phyloP scores from a whole-genome alignment of 1,140 invertebrate species.

The Archegozetes longisetosus region DNA sequence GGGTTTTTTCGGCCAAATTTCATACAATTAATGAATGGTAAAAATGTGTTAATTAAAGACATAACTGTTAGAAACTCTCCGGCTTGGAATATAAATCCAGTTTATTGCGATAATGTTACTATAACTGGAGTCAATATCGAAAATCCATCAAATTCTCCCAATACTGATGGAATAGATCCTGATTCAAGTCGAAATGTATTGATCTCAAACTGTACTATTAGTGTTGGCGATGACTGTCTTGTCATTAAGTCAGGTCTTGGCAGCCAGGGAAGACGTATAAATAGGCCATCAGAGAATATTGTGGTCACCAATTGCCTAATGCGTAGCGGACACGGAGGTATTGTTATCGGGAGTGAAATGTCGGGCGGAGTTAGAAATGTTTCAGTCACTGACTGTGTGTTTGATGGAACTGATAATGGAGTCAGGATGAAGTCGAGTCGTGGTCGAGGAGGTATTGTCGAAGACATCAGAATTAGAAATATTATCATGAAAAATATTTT shows the following conservation, averaged over 20 bases:
- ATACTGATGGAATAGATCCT: constrained; percentile 1
- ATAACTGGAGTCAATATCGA: neutral
- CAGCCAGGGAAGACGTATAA: no score
- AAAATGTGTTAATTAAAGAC: neutral
- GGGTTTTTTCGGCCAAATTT: neutral
- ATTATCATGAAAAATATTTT: no score
- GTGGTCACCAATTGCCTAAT: no score
- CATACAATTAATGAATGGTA: neutral
- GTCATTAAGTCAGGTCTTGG: neutral
- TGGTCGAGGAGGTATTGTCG: no score
- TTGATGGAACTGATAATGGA: no score
- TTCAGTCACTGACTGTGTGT: no score
- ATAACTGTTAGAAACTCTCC: neutral
- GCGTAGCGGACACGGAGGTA: no score
- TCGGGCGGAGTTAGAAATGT: no score
- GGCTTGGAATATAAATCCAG: neutral
- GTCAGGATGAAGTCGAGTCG: no score
- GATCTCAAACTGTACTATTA: neutral
- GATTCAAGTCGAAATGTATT: neutral
- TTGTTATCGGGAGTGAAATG: no score
- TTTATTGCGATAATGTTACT: neutral
- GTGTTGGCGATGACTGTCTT: neutral
- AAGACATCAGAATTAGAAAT: no score
- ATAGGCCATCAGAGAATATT: no score
- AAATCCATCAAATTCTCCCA: neutral